phyloP scores from a whole-genome alignment of 1,140 invertebrate species.

The Dendroctonus ponderosae region DNA sequence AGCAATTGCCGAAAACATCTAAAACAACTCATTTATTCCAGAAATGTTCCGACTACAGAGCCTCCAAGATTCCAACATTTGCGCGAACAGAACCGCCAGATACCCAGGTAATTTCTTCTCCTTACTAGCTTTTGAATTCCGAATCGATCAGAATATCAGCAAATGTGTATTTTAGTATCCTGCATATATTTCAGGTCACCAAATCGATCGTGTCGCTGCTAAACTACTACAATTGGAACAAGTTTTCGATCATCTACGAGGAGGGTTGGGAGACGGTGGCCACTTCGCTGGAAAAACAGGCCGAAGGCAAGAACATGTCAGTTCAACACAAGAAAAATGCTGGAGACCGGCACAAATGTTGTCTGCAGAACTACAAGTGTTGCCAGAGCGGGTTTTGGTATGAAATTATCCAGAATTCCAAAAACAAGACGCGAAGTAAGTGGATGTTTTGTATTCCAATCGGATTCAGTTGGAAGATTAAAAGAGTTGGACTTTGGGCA shows the following conservation, averaged over 20 bases:
- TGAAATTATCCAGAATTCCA: slow-evolving; percentile 83
- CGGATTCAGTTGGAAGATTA: not conserved
- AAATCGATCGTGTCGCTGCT: slow-evolving; percentile 90
- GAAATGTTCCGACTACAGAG: slow-evolving; percentile 91
- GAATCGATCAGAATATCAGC: not conserved
- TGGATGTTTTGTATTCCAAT: slow-evolving; percentile 30
- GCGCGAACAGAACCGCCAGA: slow-evolving; percentile 92
- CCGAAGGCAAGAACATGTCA: slow-evolving; percentile 69
- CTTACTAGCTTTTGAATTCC: not conserved
- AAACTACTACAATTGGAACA: slow-evolving; percentile 88
- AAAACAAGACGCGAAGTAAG: slow-evolving; percentile 85
- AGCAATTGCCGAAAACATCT: not conserved
- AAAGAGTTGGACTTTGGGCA: too few relatives aligned
- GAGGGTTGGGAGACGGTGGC: slow-evolving; percentile 76
- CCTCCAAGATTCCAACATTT: slow-evolving; percentile 86
- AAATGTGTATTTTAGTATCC: slow-evolving; percentile 28
- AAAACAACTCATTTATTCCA: slow-evolving; percentile 52
- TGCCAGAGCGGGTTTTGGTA: slow-evolving; percentile 78
- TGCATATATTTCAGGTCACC: slow-evolving; percentile 67
- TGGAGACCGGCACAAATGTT: slow-evolving; percentile 71
- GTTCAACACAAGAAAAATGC: slow-evolving; percentile 72
- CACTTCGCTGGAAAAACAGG: slow-evolving; percentile 69
- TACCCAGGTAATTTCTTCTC: slow-evolving; percentile 66
- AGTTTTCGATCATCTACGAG: slow-evolving; percentile 91
- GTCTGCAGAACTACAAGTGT: slow-evolving; percentile 67